Evolutionary conservation across 1,140 invertebrate species (phyloP), one percentile per base, ranked within the genome.

Genomic region (Tetramorium parvispinum): DNA sequence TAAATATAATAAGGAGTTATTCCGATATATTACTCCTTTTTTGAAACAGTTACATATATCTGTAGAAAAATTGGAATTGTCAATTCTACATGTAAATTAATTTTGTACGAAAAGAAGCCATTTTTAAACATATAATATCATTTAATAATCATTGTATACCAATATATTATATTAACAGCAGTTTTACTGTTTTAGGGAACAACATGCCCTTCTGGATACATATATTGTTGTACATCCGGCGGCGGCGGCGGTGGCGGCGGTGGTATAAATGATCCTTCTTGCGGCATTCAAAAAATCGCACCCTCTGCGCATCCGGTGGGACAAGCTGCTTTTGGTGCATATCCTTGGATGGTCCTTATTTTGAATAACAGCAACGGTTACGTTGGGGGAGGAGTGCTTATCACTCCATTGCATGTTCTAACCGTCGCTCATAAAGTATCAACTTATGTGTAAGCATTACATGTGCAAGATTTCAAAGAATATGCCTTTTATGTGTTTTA

Each of bases 341-440:
- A 95, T 91, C 96, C 96, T 13, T 96, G 96, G 96, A 93, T 94
- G 87, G 95, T 94, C 2, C 96, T 95, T 1, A 88, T 97, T 40
- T 88, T 97, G 1, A 95, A 66, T 55, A 70, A 86, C 3, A 88
- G 89, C 18, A 95, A 97, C 89, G 95, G 95, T 70, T 97, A 97
- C 89, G 86, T 97, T 53, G 97, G 97, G 21, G 97, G 96, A 18
- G 97, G 97, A 8, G 97, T 96, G 7, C 93, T 98, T 3, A 96
- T 97, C 57, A 96, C 96, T 86, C 89, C 95, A 16, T 94, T 96
- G 27, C 96, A 97, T 91, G 96, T 97, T 7, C 90, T 97, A 1
- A 97, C 97, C 3, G 97, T 96, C 1, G 97, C 97, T 32, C 97
- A 97, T 91, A 96, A 97, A 92, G 94, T 97, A 49, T 91, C 95